Conservation (phyloP, 2,113 vertebrate genomes). For the Corvus cornix region DNA sequence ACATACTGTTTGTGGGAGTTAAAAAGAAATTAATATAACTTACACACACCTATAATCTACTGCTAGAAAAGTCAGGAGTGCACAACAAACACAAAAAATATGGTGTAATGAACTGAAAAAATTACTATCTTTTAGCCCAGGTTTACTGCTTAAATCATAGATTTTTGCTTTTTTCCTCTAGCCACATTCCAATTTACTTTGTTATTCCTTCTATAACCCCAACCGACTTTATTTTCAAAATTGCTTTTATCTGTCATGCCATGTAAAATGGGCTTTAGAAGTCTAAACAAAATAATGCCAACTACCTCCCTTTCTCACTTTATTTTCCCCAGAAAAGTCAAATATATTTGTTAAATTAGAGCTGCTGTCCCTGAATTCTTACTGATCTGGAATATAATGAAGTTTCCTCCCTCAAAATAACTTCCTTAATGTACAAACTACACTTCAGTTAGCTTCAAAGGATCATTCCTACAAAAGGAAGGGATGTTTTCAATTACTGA, state of each 20-base stretch:
- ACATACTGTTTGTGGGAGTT: not conserved
- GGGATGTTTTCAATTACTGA: not conserved
- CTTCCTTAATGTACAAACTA: not conserved
- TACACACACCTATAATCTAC: not conserved
- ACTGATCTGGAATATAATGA: not conserved
- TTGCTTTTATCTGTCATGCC: constrained; percentile 49
- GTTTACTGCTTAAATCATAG: not conserved
- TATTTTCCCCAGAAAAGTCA: constrained; percentile 36
- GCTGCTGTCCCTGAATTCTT: not conserved
- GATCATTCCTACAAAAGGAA: not conserved
- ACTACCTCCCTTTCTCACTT: not conserved
- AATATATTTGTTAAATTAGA: not conserved
- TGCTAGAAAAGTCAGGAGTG: not conserved
- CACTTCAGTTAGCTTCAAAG: not conserved
- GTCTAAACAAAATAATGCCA: constrained; percentile 61
- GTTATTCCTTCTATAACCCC: constrained; percentile 1
- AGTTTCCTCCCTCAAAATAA: not conserved
- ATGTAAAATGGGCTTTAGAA: constrained; percentile 59
- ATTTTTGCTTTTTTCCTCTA: not conserved
- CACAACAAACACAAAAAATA: constrained; percentile 36
- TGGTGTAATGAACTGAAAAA: not conserved
- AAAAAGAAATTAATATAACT: not conserved
- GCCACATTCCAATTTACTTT: constrained; percentile 13
- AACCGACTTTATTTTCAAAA: constrained; percentile 50
- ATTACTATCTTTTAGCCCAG: not conserved